Evolutionary conservation across 92 coral and sea anemone species (phyloP), one percentile per base, ranked within the genome.

Genomic region (Montipora capitata): DNA sequence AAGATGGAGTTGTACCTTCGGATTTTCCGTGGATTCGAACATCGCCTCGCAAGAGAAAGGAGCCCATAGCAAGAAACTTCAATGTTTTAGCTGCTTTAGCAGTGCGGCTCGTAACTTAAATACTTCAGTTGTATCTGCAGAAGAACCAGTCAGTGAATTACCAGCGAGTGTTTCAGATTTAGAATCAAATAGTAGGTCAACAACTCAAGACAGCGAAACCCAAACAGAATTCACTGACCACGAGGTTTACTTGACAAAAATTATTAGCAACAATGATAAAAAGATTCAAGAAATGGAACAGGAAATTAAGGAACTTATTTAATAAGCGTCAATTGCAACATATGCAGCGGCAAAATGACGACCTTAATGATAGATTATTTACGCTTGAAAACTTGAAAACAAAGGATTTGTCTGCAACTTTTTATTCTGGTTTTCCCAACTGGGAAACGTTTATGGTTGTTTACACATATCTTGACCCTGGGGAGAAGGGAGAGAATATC

Each of bases 401-500:
- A 17, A 82, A 82, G 77, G 87, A 88, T 70, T 65, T 82, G 41
- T 69, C 71, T 79, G 87, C 87, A n/a, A 45, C 87, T 35, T 80
- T 88, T 70, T 80, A 88, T 77, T 78, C 91, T 70, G 94, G 91
- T 52, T 91, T 73, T 80, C 83, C 77, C 68, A 56, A 62, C 56
- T 87, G 85, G 88, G 88, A 86, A 61, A 72, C 81, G 27, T 87
- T 91, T 40, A 72, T 80, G 87, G 87, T 84, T 15, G 67, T 80
- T 79, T 91, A 72, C 44, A 68, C 62, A 9, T 91, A 80, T 80
- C 88, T 91, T 48, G 87, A 91, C 76, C 94, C 91, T 49, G 94
- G 88, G 27, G 88, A 85, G 39, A 80, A 67, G 39, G 91, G 85
- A 41, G 91, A 85, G 63, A 90, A 90, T 42, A 90, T 90, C 43